Evolutionary conservation across 2,113 vertebrate genomes (phyloP), one percentile per base, ranked within the genome.

Genomic region (Diphyllodes magnificus): DNA sequence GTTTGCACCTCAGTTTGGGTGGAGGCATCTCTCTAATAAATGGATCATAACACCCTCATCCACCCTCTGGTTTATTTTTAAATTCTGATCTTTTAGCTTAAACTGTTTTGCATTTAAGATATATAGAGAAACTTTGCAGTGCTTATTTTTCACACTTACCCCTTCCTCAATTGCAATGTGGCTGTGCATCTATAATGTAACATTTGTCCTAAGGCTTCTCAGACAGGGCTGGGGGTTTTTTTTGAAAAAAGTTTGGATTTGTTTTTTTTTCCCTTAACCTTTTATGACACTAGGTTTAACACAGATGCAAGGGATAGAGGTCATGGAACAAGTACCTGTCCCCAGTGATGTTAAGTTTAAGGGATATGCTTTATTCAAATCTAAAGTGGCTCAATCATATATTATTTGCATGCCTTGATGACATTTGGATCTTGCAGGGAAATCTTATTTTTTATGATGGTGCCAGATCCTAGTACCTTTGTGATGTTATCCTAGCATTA

Each of bases 211-310:
- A 81, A 57, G 22, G 16, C 19, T 89, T 94, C 24, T 61, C n/a
- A 25, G 42, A 73, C 49, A 56, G 15, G 4, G 1, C 54, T 61
- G 60, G 17, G 19, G 7, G 0, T 1, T 2, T 39, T 39, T 51
- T 61, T 30, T 5, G 0, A 24, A 75, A 49, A 40, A 82, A 25
- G 3, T 33, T 72, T 51, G 35, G 40, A 20, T 69, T 42, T 60
- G 20, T 11, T 53, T 51, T 54, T 50, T 50, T 13, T 15, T 5
- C 20, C 14, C 1, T 18, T 66, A 25, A 31, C 5, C 4, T 88
- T 85, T 71, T 28, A 25, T 39, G 56, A 54, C 56, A 23, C 11
- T 56, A 44, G 3, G 7, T 79, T 35, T 54, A 80, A 71, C 16
- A 47, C 18, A 82, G 31, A 37, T 54, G 37, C 33, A 86, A 76